Evolutionary conservation across 92 coral and sea anemone genomes (phyloP).

Genomic region (Phenganax stokvisi): DNA sequence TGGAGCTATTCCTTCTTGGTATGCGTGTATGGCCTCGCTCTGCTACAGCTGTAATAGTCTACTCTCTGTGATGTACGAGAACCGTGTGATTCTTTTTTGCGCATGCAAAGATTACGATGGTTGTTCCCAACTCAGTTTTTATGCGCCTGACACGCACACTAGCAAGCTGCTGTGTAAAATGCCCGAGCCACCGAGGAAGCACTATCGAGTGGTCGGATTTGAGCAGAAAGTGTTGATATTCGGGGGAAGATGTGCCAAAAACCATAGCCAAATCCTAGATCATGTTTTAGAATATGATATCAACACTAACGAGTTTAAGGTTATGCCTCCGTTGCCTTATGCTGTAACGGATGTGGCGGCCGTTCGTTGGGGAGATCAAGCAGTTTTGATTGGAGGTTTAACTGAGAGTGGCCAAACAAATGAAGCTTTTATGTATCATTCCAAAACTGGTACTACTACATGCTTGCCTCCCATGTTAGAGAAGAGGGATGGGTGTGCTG

Average conservation of each 20-base stretch:
- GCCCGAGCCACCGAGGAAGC: not conserved
- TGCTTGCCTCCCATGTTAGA: not conserved
- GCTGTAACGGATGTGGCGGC: not conserved
- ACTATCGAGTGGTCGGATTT: not conserved
- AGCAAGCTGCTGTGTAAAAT: not conserved
- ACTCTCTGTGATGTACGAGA: slow-evolving; percentile 1
- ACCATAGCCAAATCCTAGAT: not conserved
- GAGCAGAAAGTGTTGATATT: not conserved
- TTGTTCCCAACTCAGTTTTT: not conserved
- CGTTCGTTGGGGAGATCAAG: not conserved
- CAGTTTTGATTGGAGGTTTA: not conserved
- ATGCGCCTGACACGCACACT: not conserved
- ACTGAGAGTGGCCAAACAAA: not conserved
- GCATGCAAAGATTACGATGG: not conserved
- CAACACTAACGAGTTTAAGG: not conserved
- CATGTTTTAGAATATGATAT: not conserved
- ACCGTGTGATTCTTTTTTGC: slow-evolving; percentile 3
- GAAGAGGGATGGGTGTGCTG: not conserved
- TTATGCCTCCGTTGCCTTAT: not conserved
- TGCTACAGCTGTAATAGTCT: not conserved
- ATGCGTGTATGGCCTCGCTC: not conserved
- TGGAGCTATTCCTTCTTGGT: not conserved
- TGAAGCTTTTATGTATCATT: not conserved
- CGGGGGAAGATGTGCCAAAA: not conserved
- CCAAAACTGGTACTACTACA: not conserved